Percentiles rank a stretch among this genome's conserved stretches.
phyloP scores from a whole-genome alignment of 2,888 invertebrate genomes.

The Venusia cambrica region DNA sequence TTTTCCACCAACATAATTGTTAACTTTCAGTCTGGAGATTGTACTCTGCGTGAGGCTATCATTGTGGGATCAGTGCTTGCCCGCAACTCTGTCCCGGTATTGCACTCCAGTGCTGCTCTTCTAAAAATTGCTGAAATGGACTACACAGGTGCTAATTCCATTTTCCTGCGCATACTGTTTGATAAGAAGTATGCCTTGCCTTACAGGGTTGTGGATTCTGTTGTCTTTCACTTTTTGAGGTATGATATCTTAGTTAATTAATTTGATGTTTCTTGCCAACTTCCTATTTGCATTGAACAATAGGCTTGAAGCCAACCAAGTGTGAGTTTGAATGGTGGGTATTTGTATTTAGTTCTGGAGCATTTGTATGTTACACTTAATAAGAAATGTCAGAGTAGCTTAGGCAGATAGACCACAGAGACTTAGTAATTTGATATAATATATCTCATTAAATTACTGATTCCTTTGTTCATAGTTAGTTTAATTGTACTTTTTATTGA shows the following conservation, averaged over 20 bases:
- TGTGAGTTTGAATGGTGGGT: too few relatives aligned
- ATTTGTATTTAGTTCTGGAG: too few relatives aligned
- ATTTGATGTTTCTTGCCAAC: slow-evolving; percentile 12
- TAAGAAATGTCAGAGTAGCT: too few relatives aligned
- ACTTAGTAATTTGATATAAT: too few relatives aligned
- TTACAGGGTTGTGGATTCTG: slow-evolving; percentile 95
- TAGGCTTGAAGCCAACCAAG: too few relatives aligned
- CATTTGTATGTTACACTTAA: too few relatives aligned
- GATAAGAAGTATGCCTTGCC: slow-evolving; percentile 99
- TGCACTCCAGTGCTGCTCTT: slow-evolving; percentile 97
- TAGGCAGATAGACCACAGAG: too few relatives aligned
- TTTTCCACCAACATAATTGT: slow-evolving; percentile 6
- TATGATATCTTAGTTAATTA: slow-evolving; percentile 56
- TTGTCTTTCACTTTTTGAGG: slow-evolving; percentile 96
- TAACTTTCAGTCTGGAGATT: slow-evolving; percentile 88
- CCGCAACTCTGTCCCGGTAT: slow-evolving; percentile 94
- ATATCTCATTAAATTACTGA: too few relatives aligned
- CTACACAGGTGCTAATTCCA: slow-evolving; percentile 97
- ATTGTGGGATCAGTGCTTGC: slow-evolving; percentile 96
- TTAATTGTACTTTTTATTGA: too few relatives aligned
- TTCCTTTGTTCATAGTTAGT: too few relatives aligned
- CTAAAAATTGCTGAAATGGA: slow-evolving; percentile 98
- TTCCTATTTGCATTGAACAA: too few relatives aligned
- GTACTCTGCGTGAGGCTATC: slow-evolving; percentile 96
- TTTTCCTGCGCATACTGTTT: slow-evolving; percentile 95